phyloP scores from a whole-genome alignment of 2,797 vertebrate species.

The Hypotaenidia okinawae region DNA sequence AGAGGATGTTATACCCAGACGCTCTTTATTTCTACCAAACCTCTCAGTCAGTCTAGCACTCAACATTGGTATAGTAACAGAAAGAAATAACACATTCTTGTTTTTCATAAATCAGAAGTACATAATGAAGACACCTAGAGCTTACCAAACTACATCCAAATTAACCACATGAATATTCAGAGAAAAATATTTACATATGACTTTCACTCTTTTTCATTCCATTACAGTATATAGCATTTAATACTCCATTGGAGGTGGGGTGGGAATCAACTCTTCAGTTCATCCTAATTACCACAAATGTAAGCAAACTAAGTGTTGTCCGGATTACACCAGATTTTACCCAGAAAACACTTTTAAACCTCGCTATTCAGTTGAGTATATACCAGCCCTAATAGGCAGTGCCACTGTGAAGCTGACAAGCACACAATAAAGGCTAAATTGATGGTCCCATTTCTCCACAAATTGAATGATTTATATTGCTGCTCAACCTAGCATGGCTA shows the following conservation, averaged over 20 bases:
- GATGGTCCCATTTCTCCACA: not conserved
- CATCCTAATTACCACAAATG: not conserved
- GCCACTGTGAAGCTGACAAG: not conserved
- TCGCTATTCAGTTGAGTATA: not conserved
- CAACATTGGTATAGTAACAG: not conserved
- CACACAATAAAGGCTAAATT: not conserved
- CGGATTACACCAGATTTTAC: not conserved
- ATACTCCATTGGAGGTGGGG: not conserved
- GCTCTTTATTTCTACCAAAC: not conserved
- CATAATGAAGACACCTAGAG: not conserved
- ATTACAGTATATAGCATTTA: not conserved
- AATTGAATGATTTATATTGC: not conserved
- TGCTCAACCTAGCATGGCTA: not conserved
- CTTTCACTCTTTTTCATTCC: not conserved
- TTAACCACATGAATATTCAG: not conserved
- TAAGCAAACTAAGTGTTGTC: not conserved
- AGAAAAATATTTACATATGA: not conserved
- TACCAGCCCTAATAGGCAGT: not conserved
- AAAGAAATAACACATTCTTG: not conserved
- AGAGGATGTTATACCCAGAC: not conserved
- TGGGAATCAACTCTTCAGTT: not conserved
- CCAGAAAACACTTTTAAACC: not conserved
- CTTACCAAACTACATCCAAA: not conserved
- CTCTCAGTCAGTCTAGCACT: not conserved
- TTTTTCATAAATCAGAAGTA: not conserved